These are phyloP conservation scores for Nebria ingens DNA, from an alignment of 1,140 invertebrate genomes.

Conservation along the genomic window DNA sequence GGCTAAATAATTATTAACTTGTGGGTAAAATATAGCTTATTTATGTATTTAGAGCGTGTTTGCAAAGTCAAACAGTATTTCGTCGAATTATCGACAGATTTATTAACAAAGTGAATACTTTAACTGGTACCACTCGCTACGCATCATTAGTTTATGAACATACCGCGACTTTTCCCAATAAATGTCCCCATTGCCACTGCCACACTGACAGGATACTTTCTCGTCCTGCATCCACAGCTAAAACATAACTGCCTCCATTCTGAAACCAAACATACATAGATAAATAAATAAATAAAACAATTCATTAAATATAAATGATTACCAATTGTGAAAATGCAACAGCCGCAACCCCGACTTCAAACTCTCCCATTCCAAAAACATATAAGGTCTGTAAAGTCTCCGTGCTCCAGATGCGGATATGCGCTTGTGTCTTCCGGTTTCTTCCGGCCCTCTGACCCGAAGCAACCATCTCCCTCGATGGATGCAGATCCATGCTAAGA, in stretches of 20 bases:
- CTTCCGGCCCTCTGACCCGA: slow-evolving; percentile 78
- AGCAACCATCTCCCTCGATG: slow-evolving; percentile 79
- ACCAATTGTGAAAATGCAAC: slow-evolving; percentile 84
- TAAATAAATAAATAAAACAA: no score
- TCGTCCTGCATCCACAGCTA: slow-evolving; percentile 73
- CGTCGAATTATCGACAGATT: no score
- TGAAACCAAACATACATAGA: slow-evolving; percentile 31
- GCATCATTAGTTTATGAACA: slow-evolving; percentile 40
- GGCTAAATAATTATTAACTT: no score
- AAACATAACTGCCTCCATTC: slow-evolving; percentile 80
- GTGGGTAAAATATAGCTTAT: no score
- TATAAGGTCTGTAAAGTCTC: slow-evolving; percentile 84
- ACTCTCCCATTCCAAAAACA: slow-evolving; percentile 84
- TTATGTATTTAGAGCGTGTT: no score
- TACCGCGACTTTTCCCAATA: slow-evolving; percentile 80
- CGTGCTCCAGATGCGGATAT: slow-evolving; percentile 90
- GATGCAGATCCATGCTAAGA: slow-evolving; percentile 83
- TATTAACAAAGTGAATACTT: no score
- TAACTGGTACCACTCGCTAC: no score
- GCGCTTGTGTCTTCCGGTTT: slow-evolving; percentile 75
- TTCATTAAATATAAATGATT: slow-evolving; percentile 28
- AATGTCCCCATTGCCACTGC: slow-evolving; percentile 84
- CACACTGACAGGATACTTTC: slow-evolving; percentile 80
- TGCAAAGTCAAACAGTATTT: no score
- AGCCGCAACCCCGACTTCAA: slow-evolving; percentile 80